Conservation (phyloP, 2,888 invertebrate genomes). For the Lithophane semibrunnea region DNA sequence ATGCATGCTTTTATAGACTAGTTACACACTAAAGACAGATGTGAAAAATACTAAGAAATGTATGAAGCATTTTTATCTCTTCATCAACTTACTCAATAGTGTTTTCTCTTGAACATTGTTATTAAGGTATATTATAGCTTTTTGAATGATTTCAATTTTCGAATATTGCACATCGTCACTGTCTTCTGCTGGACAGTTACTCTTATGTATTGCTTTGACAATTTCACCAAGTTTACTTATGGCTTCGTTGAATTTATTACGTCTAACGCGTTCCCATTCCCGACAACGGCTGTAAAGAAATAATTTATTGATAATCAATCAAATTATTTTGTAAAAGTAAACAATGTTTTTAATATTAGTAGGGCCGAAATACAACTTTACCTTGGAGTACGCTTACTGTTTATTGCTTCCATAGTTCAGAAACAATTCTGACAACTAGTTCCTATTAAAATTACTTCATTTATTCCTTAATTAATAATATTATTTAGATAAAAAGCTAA, state of each 20-base stretch:
- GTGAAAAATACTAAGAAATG: neutral
- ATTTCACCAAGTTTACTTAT: slow-evolving; percentile 83
- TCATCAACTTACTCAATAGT: slow-evolving; percentile 81
- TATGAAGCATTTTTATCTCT: slow-evolving; percentile 4
- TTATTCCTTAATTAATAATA: neutral
- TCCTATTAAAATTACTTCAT: neutral
- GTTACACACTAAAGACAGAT: neutral
- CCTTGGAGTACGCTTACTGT: slow-evolving; percentile 80
- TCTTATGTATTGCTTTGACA: slow-evolving; percentile 78
- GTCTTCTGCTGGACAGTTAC: slow-evolving; percentile 72
- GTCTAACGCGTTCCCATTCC: slow-evolving; percentile 93
- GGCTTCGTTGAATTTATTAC: slow-evolving; percentile 92
- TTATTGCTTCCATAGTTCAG: slow-evolving; percentile 72
- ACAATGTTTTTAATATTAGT: slow-evolving; percentile 22
- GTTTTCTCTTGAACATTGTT: slow-evolving; percentile 82
- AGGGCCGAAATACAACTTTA: slow-evolving; percentile 55
- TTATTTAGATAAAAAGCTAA: neutral
- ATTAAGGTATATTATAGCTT: slow-evolving; percentile 82
- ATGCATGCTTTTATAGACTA: neutral
- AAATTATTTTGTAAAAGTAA: slow-evolving; percentile 14
- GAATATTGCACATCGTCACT: slow-evolving; percentile 82
- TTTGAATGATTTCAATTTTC: slow-evolving; percentile 86
- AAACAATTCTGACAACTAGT: neutral
- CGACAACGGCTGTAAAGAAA: slow-evolving; percentile 90
- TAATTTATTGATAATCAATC: neutral